Conservation (phyloP, 2,888 invertebrate species). For the Papilio protenor region DNA sequence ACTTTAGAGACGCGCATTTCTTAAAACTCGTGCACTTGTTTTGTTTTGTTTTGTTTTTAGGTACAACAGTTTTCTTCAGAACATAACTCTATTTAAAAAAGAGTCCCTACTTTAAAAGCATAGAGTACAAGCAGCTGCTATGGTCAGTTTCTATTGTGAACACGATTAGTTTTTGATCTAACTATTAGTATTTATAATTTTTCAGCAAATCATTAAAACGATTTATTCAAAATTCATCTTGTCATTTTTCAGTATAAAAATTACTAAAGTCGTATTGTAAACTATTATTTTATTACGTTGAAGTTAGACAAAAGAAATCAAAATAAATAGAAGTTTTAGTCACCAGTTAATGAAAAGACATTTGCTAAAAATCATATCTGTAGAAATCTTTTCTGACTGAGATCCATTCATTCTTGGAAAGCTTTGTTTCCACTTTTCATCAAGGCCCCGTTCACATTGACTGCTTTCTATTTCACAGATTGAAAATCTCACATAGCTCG, state of each 20-base stretch:
- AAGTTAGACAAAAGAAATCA: background rate
- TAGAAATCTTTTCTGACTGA: constrained; percentile 19
- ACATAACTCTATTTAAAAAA: background rate
- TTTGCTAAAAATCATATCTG: background rate
- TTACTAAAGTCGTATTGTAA: too few relatives aligned
- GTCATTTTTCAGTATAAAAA: too few relatives aligned
- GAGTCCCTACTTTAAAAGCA: background rate
- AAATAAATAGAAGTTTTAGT: background rate
- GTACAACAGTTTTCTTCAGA: background rate
- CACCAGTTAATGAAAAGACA: background rate
- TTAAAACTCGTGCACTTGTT: background rate
- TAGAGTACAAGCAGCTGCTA: background rate
- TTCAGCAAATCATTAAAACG: too few relatives aligned
- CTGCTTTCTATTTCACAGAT: constrained; percentile 39
- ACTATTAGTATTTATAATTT: too few relatives aligned
- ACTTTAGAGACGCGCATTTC: background rate
- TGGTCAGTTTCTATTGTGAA: background rate
- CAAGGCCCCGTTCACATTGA: constrained; percentile 27
- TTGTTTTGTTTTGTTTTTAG: background rate
- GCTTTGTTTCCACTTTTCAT: constrained; percentile 41
- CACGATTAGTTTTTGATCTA: too few relatives aligned
- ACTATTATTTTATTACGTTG: too few relatives aligned
- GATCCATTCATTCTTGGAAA: constrained; percentile 32
- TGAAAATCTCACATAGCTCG: constrained; percentile 38
- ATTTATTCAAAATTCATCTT: too few relatives aligned